Base-by-base conservation (phyloP, 2,113 vertebrate species). In the Callorhinus ursinus region DNA sequence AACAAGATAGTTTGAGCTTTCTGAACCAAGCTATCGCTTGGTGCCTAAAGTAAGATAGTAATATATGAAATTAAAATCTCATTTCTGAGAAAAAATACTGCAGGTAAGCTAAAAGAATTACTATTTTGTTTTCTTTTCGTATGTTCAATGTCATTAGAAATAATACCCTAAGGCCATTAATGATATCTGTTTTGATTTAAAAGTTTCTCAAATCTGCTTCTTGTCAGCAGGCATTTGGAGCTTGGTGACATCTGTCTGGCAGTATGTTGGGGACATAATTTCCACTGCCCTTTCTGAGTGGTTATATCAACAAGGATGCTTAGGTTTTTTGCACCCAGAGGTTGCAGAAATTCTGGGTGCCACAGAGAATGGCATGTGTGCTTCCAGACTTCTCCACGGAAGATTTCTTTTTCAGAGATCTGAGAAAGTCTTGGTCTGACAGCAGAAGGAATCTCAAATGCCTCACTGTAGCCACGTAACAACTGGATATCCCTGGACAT, bases 241-340 rank as follows among this genome's bases (percentile, higher is more conserved):
- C 5, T 42, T 57, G 92, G 51, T 98, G 97, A 98, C 96, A 98
- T 91, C 59, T 89, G 3, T 42, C 72, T 97, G 97, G 98, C 97
- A 93, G 10, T 22, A 33, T 84, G 65, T 28, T 83, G 22, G 26
- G 72, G 51, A 95, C 89, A 85, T 88, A 59, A 61, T 57, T 95
- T 46, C 26, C 46, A 49, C 36, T 81, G 51, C 28, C 82, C 84
- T 93, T 93, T 97, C 49, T 96, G 91, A 97, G 71, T 88, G 86
- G 28, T 36, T 83, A 1, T 69, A 79, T 93, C 77, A 89, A 18
- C 0, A 0, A 74, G 51, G 10, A 9, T 63, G 39, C 69, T 83
- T 46, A 93, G 69, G n/a, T 21, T 8, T 33, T 65, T 63, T 93
- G 67, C 10, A 67, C 53, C n/a, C 57, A 74, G 53, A 42, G 33